Conservation (phyloP, 2,113 vertebrate genomes). For the Scatophagus argus region DNA sequence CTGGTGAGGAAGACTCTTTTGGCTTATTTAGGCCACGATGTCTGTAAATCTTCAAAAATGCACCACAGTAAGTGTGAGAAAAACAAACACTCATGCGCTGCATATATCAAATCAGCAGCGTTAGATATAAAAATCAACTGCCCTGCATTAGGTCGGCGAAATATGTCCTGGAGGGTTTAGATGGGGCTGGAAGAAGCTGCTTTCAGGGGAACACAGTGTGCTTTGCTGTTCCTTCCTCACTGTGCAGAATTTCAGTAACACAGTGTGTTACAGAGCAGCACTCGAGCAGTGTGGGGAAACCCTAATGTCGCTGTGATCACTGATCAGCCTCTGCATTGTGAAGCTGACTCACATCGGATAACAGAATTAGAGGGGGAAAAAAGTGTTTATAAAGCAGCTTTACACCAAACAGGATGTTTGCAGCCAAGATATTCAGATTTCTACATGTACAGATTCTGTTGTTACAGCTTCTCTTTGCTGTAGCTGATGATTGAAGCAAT, state of each 20-base stretch:
- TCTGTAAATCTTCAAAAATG: constrained; percentile 6
- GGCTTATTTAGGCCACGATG: not conserved
- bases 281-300: constrained; percentile 26
- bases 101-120: not conserved
- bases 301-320: constrained; percentile 23
- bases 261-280: not conserved
- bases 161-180: constrained; percentile 14
- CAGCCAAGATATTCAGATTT: not conserved
- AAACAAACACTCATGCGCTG: not conserved
- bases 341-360: constrained; percentile 15
- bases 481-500: not conserved
- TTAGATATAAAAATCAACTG: not conserved
- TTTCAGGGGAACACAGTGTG: constrained; percentile 13
- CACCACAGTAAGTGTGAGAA: not conserved
- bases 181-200: not conserved
- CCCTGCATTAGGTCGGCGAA: not conserved
- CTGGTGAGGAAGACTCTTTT: not conserved
- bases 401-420: not conserved
- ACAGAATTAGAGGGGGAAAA: too few relatives aligned
- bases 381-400: not conserved
- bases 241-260: constrained; percentile 10
- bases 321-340: constrained; percentile 21
- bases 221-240: not conserved
- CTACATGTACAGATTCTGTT: not conserved
- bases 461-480: not conserved